A percentile compares a stretch with the other conserved stretches of the same genome.
These are phyloP conservation scores for Neoitamus cyanurus DNA, from an alignment of 2,888 invertebrate genomes.

Conservation along the genomic window DNA sequence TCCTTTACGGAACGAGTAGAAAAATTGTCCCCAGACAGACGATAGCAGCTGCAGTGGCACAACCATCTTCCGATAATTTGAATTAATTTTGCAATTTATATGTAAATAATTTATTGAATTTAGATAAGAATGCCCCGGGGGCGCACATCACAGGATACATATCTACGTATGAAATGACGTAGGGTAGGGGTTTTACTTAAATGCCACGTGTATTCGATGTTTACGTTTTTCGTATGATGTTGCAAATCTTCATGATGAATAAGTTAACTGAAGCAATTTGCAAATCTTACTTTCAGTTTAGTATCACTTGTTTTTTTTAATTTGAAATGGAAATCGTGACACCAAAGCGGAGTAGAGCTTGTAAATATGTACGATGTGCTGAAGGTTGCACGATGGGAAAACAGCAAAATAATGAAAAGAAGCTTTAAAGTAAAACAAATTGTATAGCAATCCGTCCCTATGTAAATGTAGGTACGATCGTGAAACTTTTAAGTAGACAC, in stretches of 20 bases:
- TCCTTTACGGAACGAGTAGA: background rate
- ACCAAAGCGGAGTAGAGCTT: background rate
- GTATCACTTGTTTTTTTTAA: background rate
- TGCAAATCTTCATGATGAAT: background rate
- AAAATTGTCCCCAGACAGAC: background rate
- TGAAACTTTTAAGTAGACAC: background rate
- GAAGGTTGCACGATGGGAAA: background rate
- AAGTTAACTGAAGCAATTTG: background rate
- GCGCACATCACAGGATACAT: background rate
- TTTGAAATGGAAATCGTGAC: background rate
- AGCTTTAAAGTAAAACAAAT: background rate
- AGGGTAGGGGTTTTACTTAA: background rate
- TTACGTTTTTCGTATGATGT: background rate
- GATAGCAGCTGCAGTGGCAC: background rate
- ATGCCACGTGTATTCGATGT: background rate
- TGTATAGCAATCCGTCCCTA: background rate
- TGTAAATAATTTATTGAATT: background rate
- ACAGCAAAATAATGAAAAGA: background rate
- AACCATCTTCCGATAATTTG: background rate
- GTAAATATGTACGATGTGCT: background rate
- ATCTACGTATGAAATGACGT: background rate
- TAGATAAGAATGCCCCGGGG: background rate
- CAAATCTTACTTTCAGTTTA: background rate
- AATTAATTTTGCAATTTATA: background rate
- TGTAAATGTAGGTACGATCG: background rate